These are phyloP conservation scores for Osmerus mordax DNA, from an alignment of 2,113 vertebrate genomes.

Conservation along the genomic window DNA sequence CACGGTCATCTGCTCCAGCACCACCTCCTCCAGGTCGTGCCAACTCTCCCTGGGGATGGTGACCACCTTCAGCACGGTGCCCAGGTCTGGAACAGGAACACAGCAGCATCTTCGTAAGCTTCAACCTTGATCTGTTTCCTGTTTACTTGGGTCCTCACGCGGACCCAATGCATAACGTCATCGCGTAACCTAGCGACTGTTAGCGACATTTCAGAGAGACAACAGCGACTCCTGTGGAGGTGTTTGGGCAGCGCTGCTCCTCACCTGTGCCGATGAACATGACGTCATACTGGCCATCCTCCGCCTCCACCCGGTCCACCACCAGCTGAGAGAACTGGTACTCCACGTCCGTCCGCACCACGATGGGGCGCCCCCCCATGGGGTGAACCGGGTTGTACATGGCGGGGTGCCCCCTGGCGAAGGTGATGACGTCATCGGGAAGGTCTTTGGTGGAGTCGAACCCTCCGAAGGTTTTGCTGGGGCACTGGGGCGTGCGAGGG, in stretches of 20 bases:
- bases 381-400: constrained; percentile 95
- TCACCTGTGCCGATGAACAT: constrained; percentile 96
- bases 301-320: constrained; percentile 86
- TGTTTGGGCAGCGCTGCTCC: constrained; percentile 63
- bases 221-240: too few relatives aligned
- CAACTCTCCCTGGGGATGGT: constrained; percentile 96
- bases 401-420: constrained; percentile 91
- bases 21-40: constrained; percentile 96
- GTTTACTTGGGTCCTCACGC: too few relatives aligned
- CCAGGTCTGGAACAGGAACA: constrained; percentile 77
- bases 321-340: constrained; percentile 85
- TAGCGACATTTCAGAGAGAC: too few relatives aligned
- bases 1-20: constrained; percentile 96
- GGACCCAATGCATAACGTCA: too few relatives aligned
- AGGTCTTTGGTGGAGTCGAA: constrained; percentile 97
- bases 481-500: constrained; percentile 75
- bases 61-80: constrained; percentile 96
- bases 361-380: constrained; percentile 89
- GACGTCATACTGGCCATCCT: constrained; percentile 91
- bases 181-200: too few relatives aligned
- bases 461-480: constrained; percentile 96
- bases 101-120: background rate
- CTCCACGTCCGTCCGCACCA: constrained; percentile 91
- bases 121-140: too few relatives aligned
- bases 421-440: constrained; percentile 96